Evolutionary conservation across 1,140 invertebrate species (phyloP).

Genomic region (Globodera ellingtonae): DNA sequence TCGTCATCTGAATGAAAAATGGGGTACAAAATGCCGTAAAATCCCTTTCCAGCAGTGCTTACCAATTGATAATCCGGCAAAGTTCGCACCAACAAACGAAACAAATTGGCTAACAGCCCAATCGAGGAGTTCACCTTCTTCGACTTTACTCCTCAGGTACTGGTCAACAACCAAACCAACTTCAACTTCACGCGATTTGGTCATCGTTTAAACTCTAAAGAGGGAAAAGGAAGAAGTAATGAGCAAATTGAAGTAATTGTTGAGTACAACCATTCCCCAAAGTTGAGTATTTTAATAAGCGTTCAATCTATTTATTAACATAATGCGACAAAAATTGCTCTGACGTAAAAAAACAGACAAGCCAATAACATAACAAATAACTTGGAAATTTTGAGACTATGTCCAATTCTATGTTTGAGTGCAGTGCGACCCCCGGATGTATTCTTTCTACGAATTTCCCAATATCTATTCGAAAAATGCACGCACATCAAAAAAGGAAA

Average conservation of each 20-base stretch:
- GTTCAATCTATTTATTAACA: not conserved
- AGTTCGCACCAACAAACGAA: constrained; percentile 38
- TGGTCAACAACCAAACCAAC: not conserved
- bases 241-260: not conserved
- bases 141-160: not conserved
- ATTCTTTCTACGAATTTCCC: no score
- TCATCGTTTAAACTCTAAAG: not conserved
- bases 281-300: not conserved
- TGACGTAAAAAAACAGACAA: no score
- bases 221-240: not conserved
- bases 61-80: constrained; percentile 27
- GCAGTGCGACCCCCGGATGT: no score
- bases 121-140: constrained; percentile 21
- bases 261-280: not conserved
- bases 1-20: not conserved
- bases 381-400: not conserved
- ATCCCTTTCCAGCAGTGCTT: not conserved
- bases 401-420: no score
- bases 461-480: no score
- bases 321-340: no score
- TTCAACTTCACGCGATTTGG: not conserved
- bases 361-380: constrained; percentile 1
- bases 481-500: no score
- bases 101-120: constrained; percentile 25
- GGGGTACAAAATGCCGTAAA: not conserved